Percentiles rank a stretch among this genome's conserved stretches.
Conservation (phyloP, 1,140 invertebrate genomes). For the Condylostylus longicornis region DNA sequence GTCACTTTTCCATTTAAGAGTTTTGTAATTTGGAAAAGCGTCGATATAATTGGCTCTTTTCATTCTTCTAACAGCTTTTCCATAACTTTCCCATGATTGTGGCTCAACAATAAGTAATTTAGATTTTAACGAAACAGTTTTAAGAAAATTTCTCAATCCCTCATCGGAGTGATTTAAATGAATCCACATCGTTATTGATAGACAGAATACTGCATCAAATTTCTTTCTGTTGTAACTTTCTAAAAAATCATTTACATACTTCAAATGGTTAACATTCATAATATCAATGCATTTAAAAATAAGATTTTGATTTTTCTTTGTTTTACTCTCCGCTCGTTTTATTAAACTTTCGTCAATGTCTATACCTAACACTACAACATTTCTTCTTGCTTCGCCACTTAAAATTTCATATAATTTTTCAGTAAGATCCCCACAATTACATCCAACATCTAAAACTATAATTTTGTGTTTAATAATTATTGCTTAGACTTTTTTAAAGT, state of each 20-base stretch:
- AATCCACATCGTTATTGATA: slow-evolving; percentile 79
- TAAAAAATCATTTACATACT: slow-evolving; percentile 34
- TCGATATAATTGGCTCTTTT: slow-evolving; percentile 41
- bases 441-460: slow-evolving; percentile 57
- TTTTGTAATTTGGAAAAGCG: slow-evolving; percentile 42
- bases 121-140: slow-evolving; percentile 36
- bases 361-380: slow-evolving; percentile 46
- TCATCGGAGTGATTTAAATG: slow-evolving; percentile 66
- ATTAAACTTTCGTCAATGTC: slow-evolving; percentile 61
- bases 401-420: slow-evolving; percentile 40
- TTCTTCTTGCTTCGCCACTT: slow-evolving; percentile 25
- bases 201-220: slow-evolving; percentile 61
- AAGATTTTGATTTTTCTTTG: slow-evolving; percentile 32
- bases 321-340: slow-evolving; percentile 42
- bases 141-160: slow-evolving; percentile 44
- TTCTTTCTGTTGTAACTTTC: slow-evolving; percentile 25
- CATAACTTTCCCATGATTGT: slow-evolving; percentile 69
- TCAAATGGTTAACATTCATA: slow-evolving; percentile 33
- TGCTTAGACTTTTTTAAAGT: too few relatives aligned
- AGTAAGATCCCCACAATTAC: slow-evolving; percentile 62
- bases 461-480: too few relatives aligned
- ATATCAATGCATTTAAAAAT: slow-evolving; percentile 46
- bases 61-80: slow-evolving; percentile 51
- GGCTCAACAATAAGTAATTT: slow-evolving; percentile 57
- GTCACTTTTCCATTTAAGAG: slow-evolving; percentile 42